Evolutionary conservation across 2,797 vertebrate genomes (phyloP), one percentile per base, ranked within the genome.

Genomic region (Danio kyathit): DNA sequence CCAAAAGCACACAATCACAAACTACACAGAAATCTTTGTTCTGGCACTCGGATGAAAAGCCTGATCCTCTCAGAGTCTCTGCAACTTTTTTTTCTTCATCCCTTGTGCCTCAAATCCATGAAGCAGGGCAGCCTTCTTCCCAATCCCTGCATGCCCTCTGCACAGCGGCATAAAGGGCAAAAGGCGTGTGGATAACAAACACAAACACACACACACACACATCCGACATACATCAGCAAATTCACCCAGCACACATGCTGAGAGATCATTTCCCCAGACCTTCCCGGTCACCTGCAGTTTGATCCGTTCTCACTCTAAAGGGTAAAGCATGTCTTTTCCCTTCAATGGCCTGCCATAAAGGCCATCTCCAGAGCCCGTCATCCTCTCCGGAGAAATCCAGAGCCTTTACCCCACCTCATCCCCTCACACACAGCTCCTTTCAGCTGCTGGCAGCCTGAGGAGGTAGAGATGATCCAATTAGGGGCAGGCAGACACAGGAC

Each of bases 381-480:
- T 49, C 49, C 61, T 80, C 67, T 80, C 69, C 9, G 10, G 69
- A 80, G 67, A 80, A 64, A 63, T 80, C 69, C 77, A 64, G 38
- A 80, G 77, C 48, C 69, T 73, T 80, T 80, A 80, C 67, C 67
- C 49, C 67, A 64, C 19, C 59, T 64, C 59, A 64, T 38, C 57
- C 40, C 41, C 48, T 46, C 9, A 63, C 13, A 21, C 77, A 80
- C 48, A 52, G 12, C 54, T 78, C 46, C 74, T 78, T 78, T 69
- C 76, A 79, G 77, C 57, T 41, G 6, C 9, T 54, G 46, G 46
- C 59, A 80, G 51, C 70, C 49, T 66, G 71, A 82, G 64, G 77
- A 88, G 84, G 84, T 84, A 79, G 80, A 88, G 86, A 88, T 87
- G 86, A 92, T 92, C 89, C 86, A 83, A 48, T 87, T 88, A 88